Conservation (phyloP, 2,888 invertebrate genomes). For the Mythimna pallens region DNA sequence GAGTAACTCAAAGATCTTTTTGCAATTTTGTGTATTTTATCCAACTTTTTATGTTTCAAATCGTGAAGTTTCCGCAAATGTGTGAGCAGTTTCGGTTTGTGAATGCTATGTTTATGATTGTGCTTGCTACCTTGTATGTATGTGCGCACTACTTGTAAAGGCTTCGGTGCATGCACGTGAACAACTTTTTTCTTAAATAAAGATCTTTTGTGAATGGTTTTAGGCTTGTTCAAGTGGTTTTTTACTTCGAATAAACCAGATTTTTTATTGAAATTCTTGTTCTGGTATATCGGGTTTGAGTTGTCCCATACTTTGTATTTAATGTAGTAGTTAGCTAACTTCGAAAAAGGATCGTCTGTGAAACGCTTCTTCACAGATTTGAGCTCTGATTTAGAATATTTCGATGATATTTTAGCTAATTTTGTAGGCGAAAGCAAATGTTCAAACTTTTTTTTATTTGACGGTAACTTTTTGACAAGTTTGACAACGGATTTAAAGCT, state of each 20-base stretch:
- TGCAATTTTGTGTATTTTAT: conserved; percentile 45
- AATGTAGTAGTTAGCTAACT: conserved; percentile 77
- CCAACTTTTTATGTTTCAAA: conserved; percentile 51
- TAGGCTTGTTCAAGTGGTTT: conserved; percentile 66
- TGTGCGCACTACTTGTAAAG: conserved; percentile 60
- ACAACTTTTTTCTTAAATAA: conserved; percentile 53
- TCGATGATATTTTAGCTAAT: not conserved
- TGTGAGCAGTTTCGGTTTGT: conserved; percentile 63
- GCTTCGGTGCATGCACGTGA: conserved; percentile 63
- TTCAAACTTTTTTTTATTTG: conserved; percentile 30
- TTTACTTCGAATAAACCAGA: conserved; percentile 66
- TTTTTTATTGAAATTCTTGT: conserved; percentile 38
- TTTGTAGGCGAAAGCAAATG: not conserved
- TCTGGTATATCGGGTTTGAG: conserved; percentile 65
- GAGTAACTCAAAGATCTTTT: conserved; percentile 70
- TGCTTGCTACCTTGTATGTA: conserved; percentile 52
- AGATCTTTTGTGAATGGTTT: conserved; percentile 64
- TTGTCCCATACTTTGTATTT: conserved; percentile 82
- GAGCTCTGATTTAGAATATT: conserved; percentile 1
- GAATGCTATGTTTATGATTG: conserved; percentile 36
- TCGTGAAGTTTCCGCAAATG: conserved; percentile 65
- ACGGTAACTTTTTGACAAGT: conserved; percentile 45
- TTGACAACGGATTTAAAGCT: conserved; percentile 48
- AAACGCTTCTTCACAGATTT: conserved; percentile 75
- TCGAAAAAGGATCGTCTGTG: conserved; percentile 66